Base-by-base conservation (phyloP, 2,888 invertebrate genomes). In the Cheiracanthium punctorium region DNA sequence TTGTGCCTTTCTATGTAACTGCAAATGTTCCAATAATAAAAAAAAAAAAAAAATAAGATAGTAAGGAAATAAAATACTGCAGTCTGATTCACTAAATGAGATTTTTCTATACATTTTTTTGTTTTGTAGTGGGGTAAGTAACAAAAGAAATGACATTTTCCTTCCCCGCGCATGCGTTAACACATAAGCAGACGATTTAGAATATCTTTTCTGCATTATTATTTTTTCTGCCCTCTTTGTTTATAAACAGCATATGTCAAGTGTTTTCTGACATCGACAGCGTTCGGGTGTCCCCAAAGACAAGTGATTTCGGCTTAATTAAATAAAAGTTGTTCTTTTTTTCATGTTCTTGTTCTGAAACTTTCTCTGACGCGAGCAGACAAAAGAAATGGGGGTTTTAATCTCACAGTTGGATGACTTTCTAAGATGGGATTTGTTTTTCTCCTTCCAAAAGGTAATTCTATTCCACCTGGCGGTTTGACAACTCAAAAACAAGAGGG, bases 221-320 rank as follows among this genome's bases (percentile, higher is more conserved):
- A 32, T 71, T 64, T 71, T 37, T 64, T 71, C 12, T 24, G 37
- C n/a, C n/a, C n/a, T n/a, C n/a, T n/a, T n/a, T n/a, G n/a, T n/a
- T n/a, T n/a, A n/a, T n/a, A 33, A 43, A 33, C 37, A 33, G 29
- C 69, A 75, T 82, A 70, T 82, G 82, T 82, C 82, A 76, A 43
- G 37, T 28, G 28, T 20, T 37, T 37, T 74, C 71, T 67, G 48
- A 58, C 24, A 58, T 8, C 20, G 17, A 48, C 17, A 12, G 14
- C 17, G 20, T 24, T 58, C 24, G 58, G 58, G 24, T 24, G 58
- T 58, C 24, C 58, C 5, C 4, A 58, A 7, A 12, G 5, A 24
- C 20, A 58, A 37, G 24, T 76, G 82, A 80, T 81, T 81, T 81
- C 48, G 41, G 76, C 43, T 76, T 82, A 77, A 82, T 77, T 82